These are phyloP conservation scores for Arctocebus calabarensis DNA, from an alignment of 2,797 vertebrate genomes.

Conservation along the genomic window DNA sequence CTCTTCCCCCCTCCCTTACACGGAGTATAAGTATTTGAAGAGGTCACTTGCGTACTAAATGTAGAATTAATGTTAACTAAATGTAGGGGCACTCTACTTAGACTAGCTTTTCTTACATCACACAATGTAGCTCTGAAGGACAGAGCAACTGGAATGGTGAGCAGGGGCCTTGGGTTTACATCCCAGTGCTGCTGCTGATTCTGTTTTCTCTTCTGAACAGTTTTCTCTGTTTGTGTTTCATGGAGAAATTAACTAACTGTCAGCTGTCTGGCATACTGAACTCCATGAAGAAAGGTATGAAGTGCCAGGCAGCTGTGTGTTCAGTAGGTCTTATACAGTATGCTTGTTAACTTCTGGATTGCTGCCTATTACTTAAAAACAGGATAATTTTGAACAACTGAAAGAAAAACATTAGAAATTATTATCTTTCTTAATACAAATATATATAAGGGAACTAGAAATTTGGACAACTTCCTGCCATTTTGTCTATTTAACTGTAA, in stretches of 20 bases:
- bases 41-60: neutral
- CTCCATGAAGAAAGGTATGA: neutral
- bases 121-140: neutral
- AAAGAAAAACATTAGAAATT: neutral
- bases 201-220: neutral
- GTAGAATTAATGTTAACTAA: slow-evolving; percentile 15
- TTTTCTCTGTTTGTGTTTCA: neutral
- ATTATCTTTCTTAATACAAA: neutral
- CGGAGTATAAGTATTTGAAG: neutral
- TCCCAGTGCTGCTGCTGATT: neutral
- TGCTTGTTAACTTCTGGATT: neutral
- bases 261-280: neutral
- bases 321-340: neutral
- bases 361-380: neutral
- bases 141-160: slow-evolving; percentile 34
- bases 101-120: neutral
- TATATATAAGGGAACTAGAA: neutral
- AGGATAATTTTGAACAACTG: neutral
- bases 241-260: neutral
- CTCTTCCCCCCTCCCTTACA: neutral
- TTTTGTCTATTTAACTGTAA: neutral
- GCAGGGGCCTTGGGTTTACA: neutral
- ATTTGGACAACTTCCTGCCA: neutral
- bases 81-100: neutral
- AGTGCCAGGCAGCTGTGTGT: neutral